Base-by-base conservation (phyloP, 2,797 vertebrate species). In the Pogoniulus pusillus region DNA sequence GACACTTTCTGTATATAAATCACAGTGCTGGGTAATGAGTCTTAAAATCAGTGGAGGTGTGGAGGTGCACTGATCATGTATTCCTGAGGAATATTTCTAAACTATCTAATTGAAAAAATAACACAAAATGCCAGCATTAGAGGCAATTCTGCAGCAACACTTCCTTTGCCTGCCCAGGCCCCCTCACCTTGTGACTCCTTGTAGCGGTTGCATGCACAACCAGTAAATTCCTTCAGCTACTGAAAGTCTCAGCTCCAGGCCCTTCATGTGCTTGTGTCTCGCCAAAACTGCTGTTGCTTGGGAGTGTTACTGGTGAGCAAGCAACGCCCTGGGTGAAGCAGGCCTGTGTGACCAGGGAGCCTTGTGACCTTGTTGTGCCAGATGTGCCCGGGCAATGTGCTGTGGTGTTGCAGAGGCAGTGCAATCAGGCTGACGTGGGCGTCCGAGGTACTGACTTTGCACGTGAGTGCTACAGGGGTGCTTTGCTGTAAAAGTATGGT, bases 391-490 rank as follows among this genome's bases (percentile, higher is more conserved):
- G 8, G 12, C 2, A 9, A n/a, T 37, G 30, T 32, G 43, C 30
- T 58, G 20, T 3, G 4, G 20, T 34, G 47, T 55, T 57, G 29
- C 26, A 26, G 10, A 15, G 29, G 30, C 47, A 59, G 5, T 57
- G 29, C 24, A 4, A 0, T 57, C 16, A 4, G 23, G 2, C 14
- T 82, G 64, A 8, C 1, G 0, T 2, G 19, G 22, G 34, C 4
- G 6, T 30, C 35, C 16, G 16, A 22, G 32, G 34, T 70, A 22
- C 1, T 16, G 45, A 12, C 20, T 15, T 62, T 0, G 0, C 0
- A 1, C 23, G 26, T 32, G 14, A 37, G 22, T 1, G 1, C 7
- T 16, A 6, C 3, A 0, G 54, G 27, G 37, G 43, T 62, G 59
- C 27, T 10, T 26, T 77, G 20, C 54, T 70, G 35, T 9, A 26